These are phyloP conservation scores for Therioaphis trifolii DNA, from an alignment of 2,888 invertebrate genomes.

Conservation along the genomic window DNA sequence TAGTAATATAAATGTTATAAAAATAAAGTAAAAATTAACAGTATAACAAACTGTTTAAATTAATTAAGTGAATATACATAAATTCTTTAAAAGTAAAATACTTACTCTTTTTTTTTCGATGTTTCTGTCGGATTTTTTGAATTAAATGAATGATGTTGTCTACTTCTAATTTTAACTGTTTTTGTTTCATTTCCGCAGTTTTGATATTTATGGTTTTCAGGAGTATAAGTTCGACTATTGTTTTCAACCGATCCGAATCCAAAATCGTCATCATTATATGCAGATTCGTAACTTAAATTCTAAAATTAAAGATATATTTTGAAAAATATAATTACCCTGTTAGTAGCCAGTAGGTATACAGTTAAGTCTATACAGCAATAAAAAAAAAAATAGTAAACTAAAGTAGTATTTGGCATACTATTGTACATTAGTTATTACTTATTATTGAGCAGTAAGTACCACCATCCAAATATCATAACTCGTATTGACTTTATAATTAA, in stretches of 20 bases:
- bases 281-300: conserved; percentile 41
- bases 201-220: not conserved
- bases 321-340: too few species aligned
- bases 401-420: too few species aligned
- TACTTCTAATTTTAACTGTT: not conserved
- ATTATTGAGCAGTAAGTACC: too few species aligned
- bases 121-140: not conserved
- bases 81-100: not conserved
- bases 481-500: too few species aligned
- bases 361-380: too few species aligned
- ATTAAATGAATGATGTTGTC: not conserved
- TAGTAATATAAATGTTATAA: not conserved
- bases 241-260: conserved; percentile 17
- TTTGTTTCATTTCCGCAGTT: conserved; percentile 1
- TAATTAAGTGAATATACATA: not conserved
- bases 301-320: too few species aligned
- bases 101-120: conserved; percentile 11
- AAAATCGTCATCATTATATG: conserved; percentile 28
- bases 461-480: too few species aligned
- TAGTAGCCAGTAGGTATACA: too few species aligned
- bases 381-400: too few species aligned
- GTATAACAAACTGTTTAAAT: not conserved
- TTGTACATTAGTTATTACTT: too few species aligned
- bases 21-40: not conserved
- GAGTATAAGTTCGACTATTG: conserved; percentile 23